These are phyloP conservation scores for Seriola dumerili DNA, from an alignment of 2,113 vertebrate species.

Conservation along the genomic window DNA sequence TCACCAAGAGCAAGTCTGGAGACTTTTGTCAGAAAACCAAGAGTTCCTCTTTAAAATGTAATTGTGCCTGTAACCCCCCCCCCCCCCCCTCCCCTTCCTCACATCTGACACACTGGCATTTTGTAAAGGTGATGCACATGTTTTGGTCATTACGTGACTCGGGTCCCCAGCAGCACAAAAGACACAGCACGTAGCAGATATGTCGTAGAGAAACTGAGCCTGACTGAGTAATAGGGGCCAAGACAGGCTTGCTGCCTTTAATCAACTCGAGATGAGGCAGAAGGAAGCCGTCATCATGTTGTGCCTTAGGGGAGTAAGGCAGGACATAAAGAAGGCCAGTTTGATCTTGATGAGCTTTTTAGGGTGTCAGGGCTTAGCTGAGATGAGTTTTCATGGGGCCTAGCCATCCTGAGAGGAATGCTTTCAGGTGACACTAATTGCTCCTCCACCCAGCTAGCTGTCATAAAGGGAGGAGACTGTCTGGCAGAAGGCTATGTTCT, in stretches of 20 bases:
- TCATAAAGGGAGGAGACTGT: slow-evolving; percentile 77
- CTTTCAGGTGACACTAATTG: slow-evolving; percentile 87
- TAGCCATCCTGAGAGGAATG: slow-evolving; percentile 71
- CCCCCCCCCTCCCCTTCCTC: background rate
- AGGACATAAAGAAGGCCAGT: slow-evolving; percentile 81
- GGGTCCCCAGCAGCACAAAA: slow-evolving; percentile 24
- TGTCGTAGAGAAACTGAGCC: slow-evolving; percentile 50
- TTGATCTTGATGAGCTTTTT: slow-evolving; percentile 84
- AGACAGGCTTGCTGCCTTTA: slow-evolving; percentile 71
- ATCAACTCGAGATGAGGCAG: slow-evolving; percentile 79
- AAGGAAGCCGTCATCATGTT: slow-evolving; percentile 75
- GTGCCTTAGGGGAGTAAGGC: slow-evolving; percentile 68
- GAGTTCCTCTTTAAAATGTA: slow-evolving; percentile 15
- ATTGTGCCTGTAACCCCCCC: slow-evolving; percentile 2
- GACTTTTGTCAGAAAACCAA: slow-evolving; percentile 1
- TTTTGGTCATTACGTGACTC: slow-evolving; percentile 11
- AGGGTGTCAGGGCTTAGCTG: slow-evolving; percentile 72
- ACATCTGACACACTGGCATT: background rate
- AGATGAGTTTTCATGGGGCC: slow-evolving; percentile 80
- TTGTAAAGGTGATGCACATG: slow-evolving; percentile 15
- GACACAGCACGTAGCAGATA: background rate
- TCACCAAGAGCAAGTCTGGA: background rate
- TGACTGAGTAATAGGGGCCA: slow-evolving; percentile 68
- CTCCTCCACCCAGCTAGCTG: slow-evolving; percentile 77
- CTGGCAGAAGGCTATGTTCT: slow-evolving; percentile 60